These are phyloP conservation scores for Silurus glanis DNA, from an alignment of 2,113 vertebrate species.

Conservation along the genomic window DNA sequence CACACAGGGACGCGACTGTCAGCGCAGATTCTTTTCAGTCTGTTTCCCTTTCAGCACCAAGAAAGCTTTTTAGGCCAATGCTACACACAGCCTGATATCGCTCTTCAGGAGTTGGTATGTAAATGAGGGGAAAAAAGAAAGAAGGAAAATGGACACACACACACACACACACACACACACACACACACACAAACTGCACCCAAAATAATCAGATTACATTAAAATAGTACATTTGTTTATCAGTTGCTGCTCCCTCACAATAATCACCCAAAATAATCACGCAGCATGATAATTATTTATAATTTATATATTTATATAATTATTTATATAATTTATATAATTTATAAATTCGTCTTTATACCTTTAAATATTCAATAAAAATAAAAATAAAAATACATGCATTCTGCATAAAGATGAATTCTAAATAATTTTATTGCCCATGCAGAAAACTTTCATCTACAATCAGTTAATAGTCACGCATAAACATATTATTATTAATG, in stretches of 20 bases:
- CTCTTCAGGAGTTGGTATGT: constrained; percentile 6
- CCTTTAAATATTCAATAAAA: not conserved
- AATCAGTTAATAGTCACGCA: too few species aligned
- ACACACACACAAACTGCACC: not conserved
- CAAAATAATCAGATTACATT: not conserved
- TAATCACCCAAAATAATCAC: not conserved
- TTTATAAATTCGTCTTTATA: not conserved
- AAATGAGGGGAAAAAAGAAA: constrained; percentile 18
- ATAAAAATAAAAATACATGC: not conserved
- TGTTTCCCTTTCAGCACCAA: constrained; percentile 77
- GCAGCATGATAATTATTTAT: not conserved
- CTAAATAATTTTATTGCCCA: not conserved
- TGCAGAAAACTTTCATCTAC: not conserved
- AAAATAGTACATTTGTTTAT: not conserved
- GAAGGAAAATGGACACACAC: constrained; percentile 51
- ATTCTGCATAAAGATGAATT: not conserved
- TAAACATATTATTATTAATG: too few species aligned
- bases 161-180: constrained; percentile 24
- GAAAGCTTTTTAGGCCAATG: constrained; percentile 84
- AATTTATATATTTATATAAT: not conserved
- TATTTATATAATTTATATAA: not conserved
- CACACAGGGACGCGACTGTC: constrained; percentile 81
- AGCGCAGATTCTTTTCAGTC: constrained; percentile 92
- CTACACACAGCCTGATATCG: constrained; percentile 55
- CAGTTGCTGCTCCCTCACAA: not conserved